Evolutionary conservation across 2,797 vertebrate species (phyloP).

Genomic region (Linurgus olivaceus): DNA sequence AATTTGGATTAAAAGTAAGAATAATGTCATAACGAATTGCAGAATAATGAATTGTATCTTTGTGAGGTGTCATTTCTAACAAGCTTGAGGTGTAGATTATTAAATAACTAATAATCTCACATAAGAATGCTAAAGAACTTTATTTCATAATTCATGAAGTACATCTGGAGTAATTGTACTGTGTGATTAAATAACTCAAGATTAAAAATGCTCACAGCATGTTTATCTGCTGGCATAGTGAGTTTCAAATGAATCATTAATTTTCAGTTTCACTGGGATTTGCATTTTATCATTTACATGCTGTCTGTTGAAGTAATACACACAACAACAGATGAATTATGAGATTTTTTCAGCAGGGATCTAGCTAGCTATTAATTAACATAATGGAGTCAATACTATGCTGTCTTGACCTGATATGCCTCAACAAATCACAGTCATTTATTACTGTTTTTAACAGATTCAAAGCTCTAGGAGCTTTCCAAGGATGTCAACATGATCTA

Average conservation of each 20-base stretch:
- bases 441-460: slow-evolving; percentile 25
- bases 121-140: slow-evolving; percentile 50
- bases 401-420: slow-evolving; percentile 60
- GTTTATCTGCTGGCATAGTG: slow-evolving; percentile 64
- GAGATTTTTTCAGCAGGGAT: slow-evolving; percentile 57
- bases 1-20: slow-evolving; percentile 41
- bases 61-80: slow-evolving; percentile 53
- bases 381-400: slow-evolving; percentile 50
- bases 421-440: slow-evolving; percentile 55
- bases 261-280: slow-evolving; percentile 71
- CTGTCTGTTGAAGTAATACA: slow-evolving; percentile 61
- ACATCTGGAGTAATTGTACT: slow-evolving; percentile 71
- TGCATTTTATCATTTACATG: slow-evolving; percentile 67
- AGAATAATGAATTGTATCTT: slow-evolving; percentile 47
- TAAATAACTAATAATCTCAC: slow-evolving; percentile 73
- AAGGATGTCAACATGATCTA: background rate
- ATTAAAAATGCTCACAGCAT: slow-evolving; percentile 75
- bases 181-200: slow-evolving; percentile 75
- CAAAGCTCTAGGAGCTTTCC: slow-evolving; percentile 22
- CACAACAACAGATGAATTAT: slow-evolving; percentile 62
- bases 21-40: slow-evolving; percentile 66
- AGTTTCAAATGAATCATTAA: slow-evolving; percentile 73
- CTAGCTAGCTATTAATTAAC: slow-evolving; percentile 67
- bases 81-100: slow-evolving; percentile 69
- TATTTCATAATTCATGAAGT: slow-evolving; percentile 79